Evolutionary conservation across 1,140 invertebrate species (phyloP).

Genomic region (Leptonema lineaticorne): DNA sequence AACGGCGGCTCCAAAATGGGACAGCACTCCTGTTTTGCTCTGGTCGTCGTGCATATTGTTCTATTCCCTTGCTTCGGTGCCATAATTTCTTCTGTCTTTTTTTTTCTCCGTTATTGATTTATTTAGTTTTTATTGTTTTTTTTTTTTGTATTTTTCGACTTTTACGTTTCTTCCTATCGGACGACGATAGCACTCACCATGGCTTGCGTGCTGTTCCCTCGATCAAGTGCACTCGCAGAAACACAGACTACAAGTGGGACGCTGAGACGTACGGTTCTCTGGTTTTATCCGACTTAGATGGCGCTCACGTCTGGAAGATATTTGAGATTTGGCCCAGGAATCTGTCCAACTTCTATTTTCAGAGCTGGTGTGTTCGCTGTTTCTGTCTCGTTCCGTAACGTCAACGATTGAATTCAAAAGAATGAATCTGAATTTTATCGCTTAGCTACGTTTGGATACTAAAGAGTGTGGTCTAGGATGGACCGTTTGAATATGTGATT

Average conservation of each 20-base stretch:
- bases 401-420: slow-evolving; percentile 44
- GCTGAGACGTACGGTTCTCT: slow-evolving; percentile 61
- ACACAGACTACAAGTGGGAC: slow-evolving; percentile 74
- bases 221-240: slow-evolving; percentile 66
- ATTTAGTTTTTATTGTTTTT: background rate
- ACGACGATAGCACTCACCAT: slow-evolving; percentile 63
- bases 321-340: slow-evolving; percentile 61
- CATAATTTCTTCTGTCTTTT: slow-evolving; percentile 19
- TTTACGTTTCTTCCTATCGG: slow-evolving; percentile 16
- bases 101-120: background rate
- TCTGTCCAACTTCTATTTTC: slow-evolving; percentile 58
- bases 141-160: background rate
- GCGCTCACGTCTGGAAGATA: slow-evolving; percentile 59
- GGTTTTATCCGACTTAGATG: slow-evolving; percentile 74
- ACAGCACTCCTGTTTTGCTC: slow-evolving; percentile 35
- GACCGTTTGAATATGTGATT: background rate
- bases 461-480: background rate
- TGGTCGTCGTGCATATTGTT: background rate
- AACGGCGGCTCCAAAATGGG: slow-evolving; percentile 42
- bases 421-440: slow-evolving; percentile 45
- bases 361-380: slow-evolving; percentile 47
- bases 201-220: slow-evolving; percentile 59
- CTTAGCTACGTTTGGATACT: slow-evolving; percentile 33
- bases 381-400: slow-evolving; percentile 43
- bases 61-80: slow-evolving; percentile 21